phyloP scores from a whole-genome alignment of 2,797 vertebrate species.

The Malacoctenus gilli region DNA sequence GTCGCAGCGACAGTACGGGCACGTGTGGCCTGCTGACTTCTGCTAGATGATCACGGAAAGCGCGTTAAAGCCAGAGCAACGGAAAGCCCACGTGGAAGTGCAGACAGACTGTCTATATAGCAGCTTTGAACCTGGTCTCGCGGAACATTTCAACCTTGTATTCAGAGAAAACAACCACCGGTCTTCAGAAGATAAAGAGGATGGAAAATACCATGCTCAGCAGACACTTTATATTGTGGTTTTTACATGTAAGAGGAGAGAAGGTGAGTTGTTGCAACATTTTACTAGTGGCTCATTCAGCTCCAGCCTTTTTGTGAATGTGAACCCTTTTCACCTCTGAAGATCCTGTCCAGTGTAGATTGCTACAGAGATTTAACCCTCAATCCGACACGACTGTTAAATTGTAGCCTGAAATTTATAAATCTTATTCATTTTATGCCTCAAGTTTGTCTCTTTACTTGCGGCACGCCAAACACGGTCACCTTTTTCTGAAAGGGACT shows the following conservation, averaged over 20 bases:
- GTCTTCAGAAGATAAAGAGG: slow-evolving; percentile 13
- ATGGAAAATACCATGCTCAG: slow-evolving; percentile 42
- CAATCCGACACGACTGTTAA: no score
- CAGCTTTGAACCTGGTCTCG: background rate
- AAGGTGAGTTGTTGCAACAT: slow-evolving; percentile 8
- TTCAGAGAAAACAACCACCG: slow-evolving; percentile 21
- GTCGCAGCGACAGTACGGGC: slow-evolving; percentile 88
- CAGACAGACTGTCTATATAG: background rate
- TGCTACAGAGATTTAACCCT: no score
- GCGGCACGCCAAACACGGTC: background rate
- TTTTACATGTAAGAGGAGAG: slow-evolving; percentile 21
- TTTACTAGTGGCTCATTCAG: background rate
- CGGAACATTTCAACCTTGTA: slow-evolving; percentile 36
- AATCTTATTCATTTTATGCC: slow-evolving; percentile 24
- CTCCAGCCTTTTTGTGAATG: no score
- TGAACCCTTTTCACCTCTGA: no score
- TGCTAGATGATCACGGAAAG: slow-evolving; percentile 52
- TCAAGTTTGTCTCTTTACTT: slow-evolving; percentile 14
- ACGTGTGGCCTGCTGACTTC: slow-evolving; percentile 84
- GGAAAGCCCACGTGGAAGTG: slow-evolving; percentile 17
- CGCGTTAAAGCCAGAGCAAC: slow-evolving; percentile 6
- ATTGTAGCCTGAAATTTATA: slow-evolving; percentile 19
- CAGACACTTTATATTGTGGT: slow-evolving; percentile 30
- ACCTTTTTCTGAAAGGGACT: slow-evolving; percentile 18
- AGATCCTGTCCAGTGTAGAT: no score